Conservation (phyloP, 1,140 invertebrate genomes). For the Cherax destructor region DNA sequence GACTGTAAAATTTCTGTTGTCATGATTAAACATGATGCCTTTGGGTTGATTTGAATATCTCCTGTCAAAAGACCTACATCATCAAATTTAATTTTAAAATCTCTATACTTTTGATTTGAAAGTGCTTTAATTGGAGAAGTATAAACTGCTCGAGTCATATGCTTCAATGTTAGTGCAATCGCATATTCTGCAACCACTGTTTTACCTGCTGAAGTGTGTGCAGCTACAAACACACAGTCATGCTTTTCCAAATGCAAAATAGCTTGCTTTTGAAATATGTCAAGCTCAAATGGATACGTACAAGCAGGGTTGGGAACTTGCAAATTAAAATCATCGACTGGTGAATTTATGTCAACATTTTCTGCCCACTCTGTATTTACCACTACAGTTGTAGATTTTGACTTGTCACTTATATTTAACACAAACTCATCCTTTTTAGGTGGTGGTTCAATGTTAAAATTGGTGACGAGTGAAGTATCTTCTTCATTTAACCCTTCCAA, state of each 20-base stretch:
- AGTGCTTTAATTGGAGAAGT: slow-evolving; percentile 99
- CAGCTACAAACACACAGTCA: slow-evolving; percentile 97
- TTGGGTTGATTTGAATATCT: slow-evolving; percentile 96
- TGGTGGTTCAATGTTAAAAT: slow-evolving; percentile 60
- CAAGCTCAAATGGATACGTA: slow-evolving; percentile 94
- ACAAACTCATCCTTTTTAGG: slow-evolving; percentile 65
- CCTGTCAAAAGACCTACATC: slow-evolving; percentile 97
- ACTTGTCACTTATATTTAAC: slow-evolving; percentile 63
- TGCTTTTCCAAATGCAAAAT: slow-evolving; percentile 95
- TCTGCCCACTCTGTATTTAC: slow-evolving; percentile 86
- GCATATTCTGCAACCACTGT: slow-evolving; percentile 99
- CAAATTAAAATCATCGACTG: slow-evolving; percentile 88
- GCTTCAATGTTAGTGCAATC: slow-evolving; percentile 92
- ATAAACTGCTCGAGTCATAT: slow-evolving; percentile 96
- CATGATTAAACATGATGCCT: slow-evolving; percentile 97
- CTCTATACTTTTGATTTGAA: slow-evolving; percentile 99
- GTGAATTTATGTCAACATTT: slow-evolving; percentile 86
- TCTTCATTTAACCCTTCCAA: slow-evolving; percentile 64
- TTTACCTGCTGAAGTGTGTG: slow-evolving; percentile 99
- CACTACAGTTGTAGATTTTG: slow-evolving; percentile 10
- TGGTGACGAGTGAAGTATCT: slow-evolving; percentile 52
- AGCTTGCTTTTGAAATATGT: slow-evolving; percentile 97
- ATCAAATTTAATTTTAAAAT: slow-evolving; percentile 92
- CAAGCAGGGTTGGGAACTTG: slow-evolving; percentile 90
- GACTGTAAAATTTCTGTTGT: slow-evolving; percentile 99